These are phyloP conservation scores for Pheosia gnoma DNA, from an alignment of 2,888 invertebrate species.

Conservation along the genomic window DNA sequence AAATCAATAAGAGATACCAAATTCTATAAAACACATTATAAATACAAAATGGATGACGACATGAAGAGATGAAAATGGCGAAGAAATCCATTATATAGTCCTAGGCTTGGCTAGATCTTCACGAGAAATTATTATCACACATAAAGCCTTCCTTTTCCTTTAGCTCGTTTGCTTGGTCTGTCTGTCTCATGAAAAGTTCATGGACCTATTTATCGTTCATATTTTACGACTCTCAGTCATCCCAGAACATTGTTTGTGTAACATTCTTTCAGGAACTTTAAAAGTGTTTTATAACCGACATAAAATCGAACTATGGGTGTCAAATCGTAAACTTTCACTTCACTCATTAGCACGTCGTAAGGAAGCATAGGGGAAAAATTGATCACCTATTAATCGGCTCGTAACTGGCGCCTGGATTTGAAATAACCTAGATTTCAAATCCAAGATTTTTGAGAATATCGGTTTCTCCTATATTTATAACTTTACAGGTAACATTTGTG, in stretches of 20 bases:
- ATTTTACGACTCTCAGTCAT: conserved; percentile 32
- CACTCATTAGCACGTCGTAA: conserved; percentile 70
- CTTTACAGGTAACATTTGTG: no score
- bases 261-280: conserved; percentile 40
- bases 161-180: no score
- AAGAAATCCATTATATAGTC: no score
- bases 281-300: conserved; percentile 60
- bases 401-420: conserved; percentile 10
- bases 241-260: conserved; percentile 36
- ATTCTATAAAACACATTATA: no score
- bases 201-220: conserved; percentile 19
- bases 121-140: no score
- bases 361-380: conserved; percentile 43
- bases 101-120: no score
- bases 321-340: conserved; percentile 73
- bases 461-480: no score
- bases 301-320: conserved; percentile 61
- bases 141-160: no score
- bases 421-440: no score
- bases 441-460: not conserved
- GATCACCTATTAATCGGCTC: conserved; percentile 33
- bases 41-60: no score
- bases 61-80: no score
- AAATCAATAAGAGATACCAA: no score
- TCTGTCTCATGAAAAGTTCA: conserved; percentile 17